phyloP scores from a whole-genome alignment of 2,888 invertebrate genomes.

The Ophonus ardosiacus region DNA sequence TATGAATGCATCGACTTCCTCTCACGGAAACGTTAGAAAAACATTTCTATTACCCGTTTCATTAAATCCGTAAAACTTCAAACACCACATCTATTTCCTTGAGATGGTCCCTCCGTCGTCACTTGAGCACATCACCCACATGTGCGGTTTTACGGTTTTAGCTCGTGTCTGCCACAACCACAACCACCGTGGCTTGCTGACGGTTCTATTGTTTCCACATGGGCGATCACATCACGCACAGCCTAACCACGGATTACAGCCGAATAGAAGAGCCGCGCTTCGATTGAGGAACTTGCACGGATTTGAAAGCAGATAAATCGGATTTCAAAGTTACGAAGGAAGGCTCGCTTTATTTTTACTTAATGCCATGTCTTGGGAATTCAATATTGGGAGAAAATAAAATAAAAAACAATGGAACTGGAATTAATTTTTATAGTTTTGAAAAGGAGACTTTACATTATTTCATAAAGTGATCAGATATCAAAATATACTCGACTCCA shows the following conservation, averaged over 20 bases:
- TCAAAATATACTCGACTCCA: too few species aligned
- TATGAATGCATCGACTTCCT: neutral
- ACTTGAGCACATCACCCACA: neutral
- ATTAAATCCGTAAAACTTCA: slow-evolving; percentile 41
- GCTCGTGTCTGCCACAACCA: slow-evolving; percentile 11
- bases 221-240: slow-evolving; percentile 24
- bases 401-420: too few species aligned
- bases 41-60: slow-evolving; percentile 33
- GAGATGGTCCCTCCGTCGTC: slow-evolving; percentile 4
- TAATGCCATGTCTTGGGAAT: neutral
- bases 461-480: too few species aligned
- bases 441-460: too few species aligned
- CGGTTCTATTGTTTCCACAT: slow-evolving; percentile 58
- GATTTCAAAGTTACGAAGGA: neutral
- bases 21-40: slow-evolving; percentile 2
- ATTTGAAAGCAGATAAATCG: neutral
- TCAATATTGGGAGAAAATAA: neutral
- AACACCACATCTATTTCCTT: neutral
- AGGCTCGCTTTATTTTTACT: neutral
- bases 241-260: neutral
- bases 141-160: slow-evolving; percentile 33
- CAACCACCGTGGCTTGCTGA: slow-evolving; percentile 24
- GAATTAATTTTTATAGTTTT: too few species aligned
- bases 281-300: neutral
- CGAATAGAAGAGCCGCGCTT: neutral